phyloP scores from a whole-genome alignment of 2,888 invertebrate genomes.

The Lasioglossum leucozonium region DNA sequence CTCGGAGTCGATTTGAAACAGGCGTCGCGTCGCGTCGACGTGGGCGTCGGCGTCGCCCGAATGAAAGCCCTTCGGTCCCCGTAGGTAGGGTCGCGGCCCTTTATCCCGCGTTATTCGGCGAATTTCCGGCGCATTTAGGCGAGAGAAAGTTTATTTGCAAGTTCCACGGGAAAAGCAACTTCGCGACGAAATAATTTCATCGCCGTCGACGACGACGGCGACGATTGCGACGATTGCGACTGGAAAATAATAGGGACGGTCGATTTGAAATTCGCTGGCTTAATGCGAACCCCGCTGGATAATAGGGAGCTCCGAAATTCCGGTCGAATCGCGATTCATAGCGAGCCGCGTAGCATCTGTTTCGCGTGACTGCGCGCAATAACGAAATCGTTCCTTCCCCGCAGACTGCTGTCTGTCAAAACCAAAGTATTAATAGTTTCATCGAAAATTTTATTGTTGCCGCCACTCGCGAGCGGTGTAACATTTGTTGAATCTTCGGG shows the following conservation, averaged over 20 bases:
- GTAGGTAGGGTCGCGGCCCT: neutral
- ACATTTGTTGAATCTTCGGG: neutral
- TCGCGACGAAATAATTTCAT: neutral
- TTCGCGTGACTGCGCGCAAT: conserved; percentile 18
- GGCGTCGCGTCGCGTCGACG: neutral
- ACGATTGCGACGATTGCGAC: too few relatives aligned
- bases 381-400: conserved; percentile 1
- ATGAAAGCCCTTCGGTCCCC: neutral
- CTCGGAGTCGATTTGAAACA: conserved; percentile 18
- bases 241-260: conserved; percentile 1
- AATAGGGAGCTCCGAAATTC: neutral
- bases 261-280: neutral
- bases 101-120: neutral
- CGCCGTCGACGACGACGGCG: neutral
- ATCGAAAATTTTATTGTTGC: conserved; percentile 8
- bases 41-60: neutral
- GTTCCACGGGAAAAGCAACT: conserved; percentile 1
- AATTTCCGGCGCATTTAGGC: neutral
- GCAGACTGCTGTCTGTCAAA: neutral
- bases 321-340: neutral
- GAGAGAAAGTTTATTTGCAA: conserved; percentile 2
- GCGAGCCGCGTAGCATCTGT: conserved; percentile 36
- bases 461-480: neutral
- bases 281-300: neutral
- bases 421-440: conserved; percentile 3